Evolutionary conservation across 2,113 vertebrate genomes (phyloP), one percentile per base, ranked within the genome.

Genomic region (Eptesicus fuscus): DNA sequence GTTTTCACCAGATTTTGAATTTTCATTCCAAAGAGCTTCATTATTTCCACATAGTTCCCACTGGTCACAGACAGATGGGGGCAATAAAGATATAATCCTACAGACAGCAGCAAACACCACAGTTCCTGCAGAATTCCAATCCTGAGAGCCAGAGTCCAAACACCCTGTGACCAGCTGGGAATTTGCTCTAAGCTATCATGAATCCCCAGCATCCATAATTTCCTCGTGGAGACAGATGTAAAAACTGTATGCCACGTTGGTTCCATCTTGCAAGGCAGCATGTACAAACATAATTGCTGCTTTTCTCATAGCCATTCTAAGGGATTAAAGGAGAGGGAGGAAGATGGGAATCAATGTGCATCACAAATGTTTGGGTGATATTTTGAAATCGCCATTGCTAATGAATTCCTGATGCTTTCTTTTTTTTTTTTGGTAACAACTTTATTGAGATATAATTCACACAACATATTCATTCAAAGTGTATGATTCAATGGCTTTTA

Each of bases 1-100:
- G 94, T 98, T 98, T 98, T 96, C 97, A 97, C 94, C 96, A 97
- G 96, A 98, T 98, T 98, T 97, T 98, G 96, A 98, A 97, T 97
- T 98, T 96, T 87, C 61, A 67, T 98, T 97, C 96, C 91, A 96
- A 98, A 96, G 93, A 95, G 93, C 93, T 98, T 98, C 96, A 97
- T 98, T 97, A 96, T 97, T 97, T 96, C 93, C 97, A 98, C 97
- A 96, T 96, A 97, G 97, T 98, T 98, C 97, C 97, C 98, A 94
- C 89, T 97, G 98, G 98, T 95, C 97, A 93, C 90, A 96, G 97
- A 80, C 97, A 98, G 97, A 96, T 88, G 96, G 94, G 97, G 98
- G 98, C 98, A 98, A 98, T 98, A 98, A 96, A 98, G 98, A 98
- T 94, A 96, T 95, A 98, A 98, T 98, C 97, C 86, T 0, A 97